phyloP scores from a whole-genome alignment of 2,888 invertebrate species.

The Pyralis farinalis region DNA sequence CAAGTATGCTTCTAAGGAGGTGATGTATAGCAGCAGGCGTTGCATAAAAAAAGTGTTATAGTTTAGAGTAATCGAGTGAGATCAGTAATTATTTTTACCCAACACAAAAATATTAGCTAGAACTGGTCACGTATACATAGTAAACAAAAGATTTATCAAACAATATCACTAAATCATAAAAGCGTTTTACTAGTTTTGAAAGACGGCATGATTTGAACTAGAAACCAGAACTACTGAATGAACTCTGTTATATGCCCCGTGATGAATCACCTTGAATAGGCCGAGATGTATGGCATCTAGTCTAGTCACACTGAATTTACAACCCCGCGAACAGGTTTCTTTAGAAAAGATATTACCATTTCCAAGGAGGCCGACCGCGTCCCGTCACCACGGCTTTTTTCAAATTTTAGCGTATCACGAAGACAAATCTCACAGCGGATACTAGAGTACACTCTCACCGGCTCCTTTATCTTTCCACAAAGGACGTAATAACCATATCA shows the following conservation, averaged over 20 bases:
- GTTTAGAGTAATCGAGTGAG: no score
- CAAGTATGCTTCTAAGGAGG: no score
- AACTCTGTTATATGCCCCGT: constrained; percentile 11
- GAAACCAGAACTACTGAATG: constrained; percentile 13
- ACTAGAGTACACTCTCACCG: constrained; percentile 54
- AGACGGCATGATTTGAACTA: background rate
- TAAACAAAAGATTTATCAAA: no score
- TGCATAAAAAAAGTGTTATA: no score
- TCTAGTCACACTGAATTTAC: constrained; percentile 59
- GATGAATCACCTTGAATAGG: constrained; percentile 52
- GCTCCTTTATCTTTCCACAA: constrained; percentile 69
- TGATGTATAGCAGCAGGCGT: no score
- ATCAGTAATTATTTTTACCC: no score
- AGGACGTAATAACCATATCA: constrained; percentile 80
- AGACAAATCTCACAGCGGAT: constrained; percentile 66
- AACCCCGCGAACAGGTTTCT: constrained; percentile 55
- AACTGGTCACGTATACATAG: no score
- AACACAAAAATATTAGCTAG: no score
- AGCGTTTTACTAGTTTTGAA: no score
- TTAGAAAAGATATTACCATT: constrained; percentile 59
- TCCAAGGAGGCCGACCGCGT: constrained; percentile 58
- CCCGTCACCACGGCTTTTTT: constrained; percentile 40
- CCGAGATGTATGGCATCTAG: constrained; percentile 50
- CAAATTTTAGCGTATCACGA: constrained; percentile 74
- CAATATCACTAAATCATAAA: no score